Conservation (phyloP, 1,140 invertebrate genomes). For the Drosophila chauvacae region DNA sequence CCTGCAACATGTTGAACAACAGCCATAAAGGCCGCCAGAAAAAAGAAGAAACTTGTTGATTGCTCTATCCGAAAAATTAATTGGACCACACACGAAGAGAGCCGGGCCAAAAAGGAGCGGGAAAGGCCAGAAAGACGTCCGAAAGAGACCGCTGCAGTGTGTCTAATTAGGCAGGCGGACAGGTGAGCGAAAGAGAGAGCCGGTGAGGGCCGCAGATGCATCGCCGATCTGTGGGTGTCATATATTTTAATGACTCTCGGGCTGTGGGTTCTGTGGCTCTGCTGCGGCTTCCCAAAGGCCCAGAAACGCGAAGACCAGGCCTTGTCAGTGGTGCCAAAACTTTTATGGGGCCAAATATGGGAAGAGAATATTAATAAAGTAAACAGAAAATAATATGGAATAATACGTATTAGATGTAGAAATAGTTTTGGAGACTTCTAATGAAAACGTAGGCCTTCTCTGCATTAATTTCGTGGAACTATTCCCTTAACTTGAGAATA, state of each 20-base stretch:
- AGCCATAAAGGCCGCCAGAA: conserved; percentile 48
- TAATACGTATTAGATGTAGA: background rate
- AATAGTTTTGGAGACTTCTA: background rate
- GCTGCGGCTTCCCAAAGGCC: conserved; percentile 28
- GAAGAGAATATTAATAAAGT: background rate
- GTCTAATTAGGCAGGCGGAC: conserved; percentile 57
- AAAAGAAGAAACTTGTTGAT: conserved; percentile 72
- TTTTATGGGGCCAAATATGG: background rate
- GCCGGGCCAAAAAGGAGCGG: conserved; percentile 32
- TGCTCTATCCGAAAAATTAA: conserved; percentile 81
- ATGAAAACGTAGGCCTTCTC: background rate
- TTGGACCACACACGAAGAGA: conserved; percentile 76
- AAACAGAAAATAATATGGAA: background rate
- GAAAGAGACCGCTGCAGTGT: conserved; percentile 22
- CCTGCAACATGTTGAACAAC: conserved; percentile 78
- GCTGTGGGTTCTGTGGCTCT: background rate
- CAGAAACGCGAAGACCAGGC: conserved; percentile 30
- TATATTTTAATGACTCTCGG: conserved; percentile 74
- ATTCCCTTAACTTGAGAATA: background rate
- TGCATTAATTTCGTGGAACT: background rate
- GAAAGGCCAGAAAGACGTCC: conserved; percentile 20
- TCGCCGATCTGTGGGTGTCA: conserved; percentile 71
- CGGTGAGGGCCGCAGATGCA: conserved; percentile 32
- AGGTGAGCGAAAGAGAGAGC: conserved; percentile 46
- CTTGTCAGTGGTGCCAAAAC: conserved; percentile 14